Evolutionary conservation across 2,888 invertebrate species (phyloP).

Genomic region (Drosophila picticornis): DNA sequence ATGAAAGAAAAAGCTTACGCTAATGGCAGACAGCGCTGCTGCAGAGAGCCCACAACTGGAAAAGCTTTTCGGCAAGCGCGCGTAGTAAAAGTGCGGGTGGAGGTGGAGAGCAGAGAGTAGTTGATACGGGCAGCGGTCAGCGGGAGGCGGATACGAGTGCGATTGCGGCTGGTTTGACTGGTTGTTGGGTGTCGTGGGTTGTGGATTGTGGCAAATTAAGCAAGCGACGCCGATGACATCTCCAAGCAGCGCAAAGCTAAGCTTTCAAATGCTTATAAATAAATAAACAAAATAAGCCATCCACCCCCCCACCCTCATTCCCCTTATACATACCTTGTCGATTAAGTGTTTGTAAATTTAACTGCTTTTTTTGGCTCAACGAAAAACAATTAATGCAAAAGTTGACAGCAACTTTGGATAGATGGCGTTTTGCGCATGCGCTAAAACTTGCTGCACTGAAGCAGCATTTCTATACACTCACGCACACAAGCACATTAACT

Average conservation of each 20-base stretch:
- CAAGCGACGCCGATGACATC: conserved; percentile 56
- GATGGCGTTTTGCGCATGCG: conserved; percentile 66
- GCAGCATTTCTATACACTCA: conserved; percentile 64
- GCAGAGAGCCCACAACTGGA: conserved; percentile 66
- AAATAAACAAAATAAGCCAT: conserved; percentile 40
- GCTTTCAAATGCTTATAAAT: conserved; percentile 35
- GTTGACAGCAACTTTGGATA: conserved; percentile 42
- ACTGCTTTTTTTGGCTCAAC: conserved; percentile 43
- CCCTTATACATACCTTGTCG: conserved; percentile 53
- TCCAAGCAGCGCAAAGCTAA: conserved; percentile 19
- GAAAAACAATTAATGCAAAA: conserved; percentile 73
- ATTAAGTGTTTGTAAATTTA: conserved; percentile 37
- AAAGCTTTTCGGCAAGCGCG: conserved; percentile 77
- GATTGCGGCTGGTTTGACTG: conserved; percentile 54
- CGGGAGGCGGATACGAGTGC: conserved; percentile 17
- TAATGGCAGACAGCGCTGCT: conserved; percentile 61
- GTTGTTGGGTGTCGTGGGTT: conserved; percentile 17
- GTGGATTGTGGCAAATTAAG: conserved; percentile 32
- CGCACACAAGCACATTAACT: conserved; percentile 44
- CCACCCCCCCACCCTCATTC: not conserved
- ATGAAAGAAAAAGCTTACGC: conserved; percentile 79
- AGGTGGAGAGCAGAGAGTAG: conserved; percentile 11
- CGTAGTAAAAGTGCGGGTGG: conserved; percentile 71
- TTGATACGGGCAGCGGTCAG: conserved; percentile 5
- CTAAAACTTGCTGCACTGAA: conserved; percentile 62